phyloP scores from a whole-genome alignment of 2,888 invertebrate species.

The Chymomyza caudatula region DNA sequence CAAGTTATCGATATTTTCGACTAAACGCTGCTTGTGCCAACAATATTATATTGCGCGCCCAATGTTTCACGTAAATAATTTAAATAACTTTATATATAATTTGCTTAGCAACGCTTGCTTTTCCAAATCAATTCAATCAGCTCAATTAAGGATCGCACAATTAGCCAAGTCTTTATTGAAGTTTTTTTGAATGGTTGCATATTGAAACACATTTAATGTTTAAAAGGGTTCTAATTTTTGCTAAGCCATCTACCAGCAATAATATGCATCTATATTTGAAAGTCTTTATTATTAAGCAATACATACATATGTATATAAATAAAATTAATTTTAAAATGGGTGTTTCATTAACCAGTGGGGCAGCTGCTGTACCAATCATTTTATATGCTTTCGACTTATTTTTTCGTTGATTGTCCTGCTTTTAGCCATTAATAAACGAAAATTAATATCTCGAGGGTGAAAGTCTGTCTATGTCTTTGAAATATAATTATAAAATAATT shows the following conservation, averaged over 20 bases:
- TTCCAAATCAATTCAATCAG: not conserved
- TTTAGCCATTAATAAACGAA: conserved; percentile 52
- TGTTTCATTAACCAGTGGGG: conserved; percentile 31
- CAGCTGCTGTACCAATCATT: conserved; percentile 35
- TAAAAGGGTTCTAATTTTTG: not conserved
- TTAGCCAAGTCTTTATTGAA: not conserved
- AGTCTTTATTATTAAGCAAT: not conserved
- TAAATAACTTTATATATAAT: too few relatives aligned
- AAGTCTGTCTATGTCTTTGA: conserved; percentile 12
- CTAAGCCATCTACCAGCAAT: not conserved
- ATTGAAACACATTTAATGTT: not conserved
- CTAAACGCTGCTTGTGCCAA: too few relatives aligned
- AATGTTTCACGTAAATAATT: too few relatives aligned
- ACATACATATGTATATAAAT: not conserved
- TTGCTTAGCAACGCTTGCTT: not conserved
- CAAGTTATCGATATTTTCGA: too few relatives aligned
- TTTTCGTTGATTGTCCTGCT: conserved; percentile 66
- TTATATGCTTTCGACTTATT: conserved; percentile 26
- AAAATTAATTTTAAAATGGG: not conserved
- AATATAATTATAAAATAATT: conserved; percentile 13
- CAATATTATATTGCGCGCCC: too few relatives aligned
- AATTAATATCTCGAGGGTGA: not conserved
- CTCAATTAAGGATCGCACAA: too few relatives aligned
- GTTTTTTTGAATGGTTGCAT: not conserved
- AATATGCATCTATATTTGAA: not conserved